Evolutionary conservation across 2,113 vertebrate species (phyloP), one percentile per base, ranked within the genome.

Genomic region (Triplophysa rosa): DNA sequence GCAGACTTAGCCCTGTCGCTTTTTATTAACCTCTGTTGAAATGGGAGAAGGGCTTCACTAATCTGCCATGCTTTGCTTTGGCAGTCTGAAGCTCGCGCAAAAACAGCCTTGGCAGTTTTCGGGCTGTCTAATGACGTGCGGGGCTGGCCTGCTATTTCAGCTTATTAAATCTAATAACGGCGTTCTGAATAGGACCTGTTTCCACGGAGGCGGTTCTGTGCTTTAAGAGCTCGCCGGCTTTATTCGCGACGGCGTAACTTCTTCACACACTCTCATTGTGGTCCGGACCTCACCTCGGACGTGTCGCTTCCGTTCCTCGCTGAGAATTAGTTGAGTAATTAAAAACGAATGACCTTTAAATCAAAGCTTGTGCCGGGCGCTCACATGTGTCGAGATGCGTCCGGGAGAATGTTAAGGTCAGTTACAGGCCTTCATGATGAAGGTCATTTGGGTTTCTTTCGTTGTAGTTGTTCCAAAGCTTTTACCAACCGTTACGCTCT

Each of bases 1-100:
- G 94, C 90, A 91, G 95, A 97, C 96, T 97, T 96, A 96, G 95
- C 95, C 94, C 94, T 96, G 97, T 97, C 96, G 94, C 95, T 98
- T 94, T 96, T 95, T 95, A 97, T 98, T 98, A 98, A 98, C 96
- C 95, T 96, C 95, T 94, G 95, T 93, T 95, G 96, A 96, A 97
- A 98, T 93, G 93, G 94, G 94, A 95, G 94, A 95, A 94, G 94
- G 94, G 93, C 93, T 94, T 89, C 90, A 86, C 95, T 96, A 94
- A 95, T 96, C 95, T 95, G 93, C 90, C 93, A 95, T 96, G 95
- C 95, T 96, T 95, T 95, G 92, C 92, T 93, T 94, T 95, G 95
- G 96, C 95, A 95, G 94, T 89, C 89, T 93, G 93, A 84, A 91
- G 94, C 93, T 90, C 88, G 91, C 87, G 92, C 90, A 94, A 91